Evolutionary conservation across 1,140 invertebrate species (phyloP), one percentile per base, ranked within the genome.

Genomic region (Bursaphelenchus mucronatus): DNA sequence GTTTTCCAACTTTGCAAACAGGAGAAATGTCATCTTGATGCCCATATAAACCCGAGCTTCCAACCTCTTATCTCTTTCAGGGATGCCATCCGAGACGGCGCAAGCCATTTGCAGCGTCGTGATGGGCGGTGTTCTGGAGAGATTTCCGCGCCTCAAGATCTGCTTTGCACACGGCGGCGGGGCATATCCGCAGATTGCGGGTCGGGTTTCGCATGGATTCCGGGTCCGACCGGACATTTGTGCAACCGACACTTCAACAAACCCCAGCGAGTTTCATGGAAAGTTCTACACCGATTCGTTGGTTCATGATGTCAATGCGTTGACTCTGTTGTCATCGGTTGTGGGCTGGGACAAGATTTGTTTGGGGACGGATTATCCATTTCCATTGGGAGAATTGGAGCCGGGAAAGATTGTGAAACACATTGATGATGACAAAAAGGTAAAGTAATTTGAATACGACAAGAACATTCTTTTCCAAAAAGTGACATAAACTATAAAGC

Each of bases 131-230:
- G 82, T 87, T 19, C 72, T 87, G 8, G 82, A 86, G 55, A 75
- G 82, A 64, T 86, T 86, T 78, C 84, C 84, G 4, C 56, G 66
- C 8, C 63, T 83, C 19, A 76, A 75, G 58, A 75, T 87, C 10
- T 87, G 86, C 66, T 87, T 87, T 80, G 85, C 87, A 17, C 86
- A 87, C 75, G 87, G 86, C 63, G 86, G 84, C 40, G 87, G 86
- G 6, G 73, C 85, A 0, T 87, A 87, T 73, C 87, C 86, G 0
- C 86, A 83, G 68, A 87, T 86, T 3, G 67, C 84, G 5, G 86
- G 85, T 8, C 78, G 86, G 52, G 80, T 76, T 40, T 46, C 68
- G 59, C 69, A 73, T 47, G 83, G 83, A 3, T 86, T 83, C 70
- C 76, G 84, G 55, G 83, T 85, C 1, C 74, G 86, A 8, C 86